Evolutionary conservation across 2,888 invertebrate species (phyloP).

Genomic region (Thysanoteuthis rhombus): DNA sequence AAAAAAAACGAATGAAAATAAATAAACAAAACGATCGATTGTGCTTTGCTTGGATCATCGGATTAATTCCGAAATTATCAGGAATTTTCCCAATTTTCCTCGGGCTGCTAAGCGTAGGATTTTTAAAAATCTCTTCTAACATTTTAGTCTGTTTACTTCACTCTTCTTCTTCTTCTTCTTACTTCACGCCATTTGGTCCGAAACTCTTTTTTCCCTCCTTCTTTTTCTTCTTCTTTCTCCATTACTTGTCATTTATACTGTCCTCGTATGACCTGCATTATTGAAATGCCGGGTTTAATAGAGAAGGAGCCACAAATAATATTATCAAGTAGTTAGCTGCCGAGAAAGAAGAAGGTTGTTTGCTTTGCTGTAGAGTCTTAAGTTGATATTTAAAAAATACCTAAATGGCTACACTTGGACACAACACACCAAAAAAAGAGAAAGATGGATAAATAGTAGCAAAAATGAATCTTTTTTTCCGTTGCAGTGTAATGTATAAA

Average conservation of each 20-base stretch:
- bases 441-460: not conserved
- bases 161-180: not conserved
- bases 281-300: conserved; percentile 21
- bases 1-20: too few relatives aligned
- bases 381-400: not conserved
- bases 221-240: not conserved
- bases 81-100: not conserved
- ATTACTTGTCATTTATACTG: not conserved
- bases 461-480: not conserved
- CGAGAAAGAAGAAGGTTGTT: not conserved
- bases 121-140: too few relatives aligned
- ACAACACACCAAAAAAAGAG: not conserved
- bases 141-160: not conserved
- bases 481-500: not conserved
- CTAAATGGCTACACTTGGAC: not conserved
- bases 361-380: not conserved
- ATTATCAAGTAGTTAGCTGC: not conserved
- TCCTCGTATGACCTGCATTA: conserved; percentile 28
- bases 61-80: not conserved
- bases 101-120: not conserved
- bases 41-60: not conserved
- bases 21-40: not conserved
- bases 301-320: not conserved
- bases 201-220: not conserved
- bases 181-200: not conserved